These are phyloP conservation scores for Micromesistius poutassou DNA, from an alignment of 2,797 vertebrate species.

Conservation along the genomic window DNA sequence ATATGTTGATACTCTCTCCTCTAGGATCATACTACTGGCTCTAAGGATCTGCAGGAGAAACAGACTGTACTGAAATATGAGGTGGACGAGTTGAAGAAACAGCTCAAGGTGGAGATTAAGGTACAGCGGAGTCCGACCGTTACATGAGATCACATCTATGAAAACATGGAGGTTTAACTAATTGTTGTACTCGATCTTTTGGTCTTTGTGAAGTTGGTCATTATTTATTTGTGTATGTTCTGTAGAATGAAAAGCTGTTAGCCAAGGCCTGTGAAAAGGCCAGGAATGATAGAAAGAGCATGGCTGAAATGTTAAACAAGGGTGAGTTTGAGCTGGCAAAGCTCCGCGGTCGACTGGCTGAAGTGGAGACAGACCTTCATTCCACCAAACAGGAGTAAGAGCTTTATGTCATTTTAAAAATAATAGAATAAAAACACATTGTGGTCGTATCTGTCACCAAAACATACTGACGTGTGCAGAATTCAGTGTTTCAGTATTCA, in stretches of 20 bases:
- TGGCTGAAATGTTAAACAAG: conserved; percentile 72
- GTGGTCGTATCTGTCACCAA: not conserved
- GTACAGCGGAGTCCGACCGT: conserved; percentile 52
- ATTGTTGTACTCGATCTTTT: not conserved
- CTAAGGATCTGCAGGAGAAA: conserved; percentile 77
- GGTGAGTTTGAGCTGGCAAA: conserved; percentile 72
- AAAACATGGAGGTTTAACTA: not conserved
- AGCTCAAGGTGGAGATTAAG: conserved; percentile 82
- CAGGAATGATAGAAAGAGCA: conserved; percentile 71
- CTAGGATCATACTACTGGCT: conserved; percentile 65
- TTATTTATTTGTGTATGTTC: conserved; percentile 18
- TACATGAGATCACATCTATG: not conserved
- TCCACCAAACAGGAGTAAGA: conserved; percentile 85
- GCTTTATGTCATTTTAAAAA: not conserved
- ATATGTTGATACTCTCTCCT: conserved; percentile 6
- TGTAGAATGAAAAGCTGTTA: conserved; percentile 64
- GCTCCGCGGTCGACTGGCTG: conserved; percentile 75
- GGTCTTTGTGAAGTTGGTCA: conserved; percentile 16
- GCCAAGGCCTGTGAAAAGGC: conserved; percentile 74
- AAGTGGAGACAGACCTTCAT: conserved; percentile 80
- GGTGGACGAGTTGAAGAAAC: conserved; percentile 77
- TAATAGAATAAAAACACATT: not conserved
- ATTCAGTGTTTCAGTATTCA: not conserved
- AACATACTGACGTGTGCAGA: not conserved
- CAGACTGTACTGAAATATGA: conserved; percentile 78